A percentile compares a stretch with the other conserved stretches of the same genome.
Conservation (phyloP, 2,113 vertebrate genomes). For the Antechinus stuartii region DNA sequence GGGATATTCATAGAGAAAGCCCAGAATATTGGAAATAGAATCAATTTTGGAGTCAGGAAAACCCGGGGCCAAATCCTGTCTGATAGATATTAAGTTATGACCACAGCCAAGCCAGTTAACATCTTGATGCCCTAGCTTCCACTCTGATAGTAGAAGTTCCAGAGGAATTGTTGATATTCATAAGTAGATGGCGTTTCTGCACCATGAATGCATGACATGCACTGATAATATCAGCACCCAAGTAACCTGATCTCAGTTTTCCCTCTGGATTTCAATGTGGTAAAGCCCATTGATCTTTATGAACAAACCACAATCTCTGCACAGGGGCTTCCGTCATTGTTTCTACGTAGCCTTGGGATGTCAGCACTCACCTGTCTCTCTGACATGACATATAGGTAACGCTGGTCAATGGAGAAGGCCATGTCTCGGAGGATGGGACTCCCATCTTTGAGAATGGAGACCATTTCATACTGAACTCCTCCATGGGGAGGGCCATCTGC, state of each 20-base stretch:
- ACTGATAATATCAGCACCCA: background rate
- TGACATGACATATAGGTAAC: constrained; percentile 95
- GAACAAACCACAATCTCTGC: background rate
- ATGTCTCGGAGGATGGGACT: constrained; percentile 95
- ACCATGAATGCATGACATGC: background rate
- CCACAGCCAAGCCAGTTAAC: background rate
- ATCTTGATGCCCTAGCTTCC: background rate
- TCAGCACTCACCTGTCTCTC: constrained; percentile 91
- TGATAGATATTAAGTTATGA: background rate
- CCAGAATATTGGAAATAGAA: background rate
- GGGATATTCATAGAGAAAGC: background rate
- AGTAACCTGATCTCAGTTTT: background rate
- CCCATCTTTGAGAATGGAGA: constrained; percentile 93
- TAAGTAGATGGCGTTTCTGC: background rate
- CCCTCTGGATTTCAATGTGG: background rate
- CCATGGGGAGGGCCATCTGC: constrained; percentile 95
- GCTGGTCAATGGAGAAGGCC: constrained; percentile 94
- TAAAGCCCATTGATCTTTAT: background rate
- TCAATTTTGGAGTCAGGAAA: background rate
- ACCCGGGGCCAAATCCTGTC: background rate
- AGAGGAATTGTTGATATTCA: background rate
- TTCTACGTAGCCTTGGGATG: accelerated
- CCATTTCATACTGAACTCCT: constrained; percentile 94
- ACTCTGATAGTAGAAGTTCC: background rate
- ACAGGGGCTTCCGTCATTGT: constrained; percentile 7